Conservation (phyloP, 2,113 vertebrate species). For the Oncorhynchus kisutch region DNA sequence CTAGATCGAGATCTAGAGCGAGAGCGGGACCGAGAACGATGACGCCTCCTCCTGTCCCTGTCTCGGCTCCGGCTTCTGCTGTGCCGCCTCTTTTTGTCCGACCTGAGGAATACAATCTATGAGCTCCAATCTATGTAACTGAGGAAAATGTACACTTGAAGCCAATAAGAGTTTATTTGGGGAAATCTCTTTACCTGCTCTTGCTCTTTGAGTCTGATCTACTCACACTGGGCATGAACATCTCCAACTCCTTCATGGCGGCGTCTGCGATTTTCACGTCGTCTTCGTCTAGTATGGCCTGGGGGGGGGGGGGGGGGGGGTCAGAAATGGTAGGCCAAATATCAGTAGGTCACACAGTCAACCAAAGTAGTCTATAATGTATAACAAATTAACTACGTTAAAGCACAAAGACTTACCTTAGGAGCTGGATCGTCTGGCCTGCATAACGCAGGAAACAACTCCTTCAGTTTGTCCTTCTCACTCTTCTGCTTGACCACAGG, state of each 20-base stretch:
- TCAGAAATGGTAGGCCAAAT: no score
- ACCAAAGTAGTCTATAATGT: no score
- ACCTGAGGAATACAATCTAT: constrained; percentile 30
- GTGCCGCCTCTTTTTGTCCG: constrained; percentile 61
- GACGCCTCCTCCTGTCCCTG: constrained; percentile 71
- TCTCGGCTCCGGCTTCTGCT: constrained; percentile 83
- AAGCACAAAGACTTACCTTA: constrained; percentile 69
- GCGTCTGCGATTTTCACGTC: constrained; percentile 93
- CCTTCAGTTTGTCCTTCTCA: constrained; percentile 88
- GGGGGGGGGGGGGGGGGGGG: not conserved
- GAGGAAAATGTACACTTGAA: not conserved
- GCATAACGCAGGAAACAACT: constrained; percentile 92
- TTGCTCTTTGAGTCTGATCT: constrained; percentile 69
- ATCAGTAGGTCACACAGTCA: not conserved
- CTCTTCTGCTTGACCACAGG: constrained; percentile 75
- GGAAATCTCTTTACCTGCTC: constrained; percentile 69
- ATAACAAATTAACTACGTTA: no score
- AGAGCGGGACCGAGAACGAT: constrained; percentile 74
- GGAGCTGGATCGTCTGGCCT: constrained; percentile 82
- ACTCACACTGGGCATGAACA: constrained; percentile 88
- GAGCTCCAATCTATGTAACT: not conserved
- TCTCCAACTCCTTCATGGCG: constrained; percentile 93
- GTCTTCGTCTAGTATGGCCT: constrained; percentile 89
- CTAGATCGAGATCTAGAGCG: constrained; percentile 81
- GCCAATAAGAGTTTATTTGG: not conserved